A percentile compares a stretch with the other conserved stretches of the same genome.
Evolutionary conservation across 2,888 invertebrate genomes (phyloP).

Genomic region (Gymnocheta viridis): DNA sequence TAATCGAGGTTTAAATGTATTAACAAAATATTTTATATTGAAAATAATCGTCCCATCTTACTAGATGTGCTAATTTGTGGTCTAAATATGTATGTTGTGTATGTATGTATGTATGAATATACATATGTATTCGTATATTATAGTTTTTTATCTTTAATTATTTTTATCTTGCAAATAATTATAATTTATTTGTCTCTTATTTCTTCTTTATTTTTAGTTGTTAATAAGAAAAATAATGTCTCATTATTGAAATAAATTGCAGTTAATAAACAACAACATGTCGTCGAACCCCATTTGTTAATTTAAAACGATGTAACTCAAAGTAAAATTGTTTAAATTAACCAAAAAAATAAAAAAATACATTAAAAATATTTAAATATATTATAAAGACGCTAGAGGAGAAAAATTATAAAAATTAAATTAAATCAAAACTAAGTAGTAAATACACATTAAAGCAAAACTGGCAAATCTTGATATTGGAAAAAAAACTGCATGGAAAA

Average conservation of each 20-base stretch:
- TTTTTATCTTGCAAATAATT: neutral
- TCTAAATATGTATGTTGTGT: neutral
- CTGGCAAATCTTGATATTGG: slow-evolving; percentile 47
- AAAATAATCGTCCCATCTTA: too few species aligned
- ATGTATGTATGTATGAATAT: neutral
- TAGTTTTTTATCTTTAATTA: neutral
- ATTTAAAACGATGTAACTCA: slow-evolving; percentile 70
- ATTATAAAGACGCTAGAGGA: slow-evolving; percentile 58
- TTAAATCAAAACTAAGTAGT: slow-evolving; percentile 51
- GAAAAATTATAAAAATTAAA: slow-evolving; percentile 40
- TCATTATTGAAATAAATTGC: slow-evolving; percentile 74
- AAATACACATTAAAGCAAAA: slow-evolving; percentile 38
- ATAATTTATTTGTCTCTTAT: slow-evolving; percentile 35
- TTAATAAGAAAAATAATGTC: slow-evolving; percentile 74
- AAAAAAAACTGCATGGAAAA: slow-evolving; percentile 26
- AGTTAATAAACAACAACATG: slow-evolving; percentile 71
- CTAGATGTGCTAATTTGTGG: neutral
- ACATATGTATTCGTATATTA: neutral
- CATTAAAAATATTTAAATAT: slow-evolving; percentile 58
- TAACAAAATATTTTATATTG: too few species aligned
- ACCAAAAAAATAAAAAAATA: slow-evolving; percentile 68
- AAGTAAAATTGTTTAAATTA: slow-evolving; percentile 72
- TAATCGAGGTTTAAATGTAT: too few species aligned
- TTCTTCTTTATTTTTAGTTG: slow-evolving; percentile 74
- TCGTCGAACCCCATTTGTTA: slow-evolving; percentile 77